Conservation (phyloP, 1,140 invertebrate species). For the Trichogramma pretiosum region DNA sequence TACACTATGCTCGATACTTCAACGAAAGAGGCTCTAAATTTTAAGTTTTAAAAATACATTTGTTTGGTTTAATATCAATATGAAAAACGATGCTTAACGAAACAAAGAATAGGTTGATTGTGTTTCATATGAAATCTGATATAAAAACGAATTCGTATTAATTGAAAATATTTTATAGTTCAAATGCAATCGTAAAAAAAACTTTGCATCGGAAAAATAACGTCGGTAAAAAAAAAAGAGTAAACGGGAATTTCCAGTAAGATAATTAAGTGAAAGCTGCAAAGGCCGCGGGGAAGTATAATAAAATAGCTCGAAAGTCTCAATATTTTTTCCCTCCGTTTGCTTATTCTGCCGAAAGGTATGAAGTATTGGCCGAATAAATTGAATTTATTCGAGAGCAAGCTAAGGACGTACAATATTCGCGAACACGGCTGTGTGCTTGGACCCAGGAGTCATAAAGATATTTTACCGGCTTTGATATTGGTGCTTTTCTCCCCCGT, state of each 20-base stretch:
- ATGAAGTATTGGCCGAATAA: conserved; percentile 7
- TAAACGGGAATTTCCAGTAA: background rate
- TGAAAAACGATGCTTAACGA: too few species aligned
- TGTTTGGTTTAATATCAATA: too few species aligned
- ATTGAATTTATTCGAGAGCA: conserved; percentile 12
- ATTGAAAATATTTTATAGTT: background rate
- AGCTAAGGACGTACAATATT: conserved; percentile 8
- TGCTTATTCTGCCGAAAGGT: conserved; percentile 5
- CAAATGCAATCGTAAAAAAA: background rate
- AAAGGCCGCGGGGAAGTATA: too few species aligned
- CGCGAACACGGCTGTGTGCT: background rate
- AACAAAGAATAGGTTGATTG: too few species aligned
- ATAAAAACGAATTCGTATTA: conserved; percentile 5
- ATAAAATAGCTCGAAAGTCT: background rate
- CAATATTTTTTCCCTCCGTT: background rate
- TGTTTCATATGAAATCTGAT: too few species aligned
- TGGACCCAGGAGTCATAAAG: conserved; percentile 6
- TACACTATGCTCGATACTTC: too few species aligned
- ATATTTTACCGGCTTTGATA: conserved; percentile 10
- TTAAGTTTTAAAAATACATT: too few species aligned
- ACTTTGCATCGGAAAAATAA: background rate
- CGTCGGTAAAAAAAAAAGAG: background rate
- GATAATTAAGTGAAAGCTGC: background rate
- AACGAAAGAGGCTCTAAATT: too few species aligned
- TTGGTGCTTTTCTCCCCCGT: background rate